A percentile compares a stretch with the other conserved stretches of the same genome.
Conservation (phyloP, 2,888 invertebrate species). For the Automeris io region DNA sequence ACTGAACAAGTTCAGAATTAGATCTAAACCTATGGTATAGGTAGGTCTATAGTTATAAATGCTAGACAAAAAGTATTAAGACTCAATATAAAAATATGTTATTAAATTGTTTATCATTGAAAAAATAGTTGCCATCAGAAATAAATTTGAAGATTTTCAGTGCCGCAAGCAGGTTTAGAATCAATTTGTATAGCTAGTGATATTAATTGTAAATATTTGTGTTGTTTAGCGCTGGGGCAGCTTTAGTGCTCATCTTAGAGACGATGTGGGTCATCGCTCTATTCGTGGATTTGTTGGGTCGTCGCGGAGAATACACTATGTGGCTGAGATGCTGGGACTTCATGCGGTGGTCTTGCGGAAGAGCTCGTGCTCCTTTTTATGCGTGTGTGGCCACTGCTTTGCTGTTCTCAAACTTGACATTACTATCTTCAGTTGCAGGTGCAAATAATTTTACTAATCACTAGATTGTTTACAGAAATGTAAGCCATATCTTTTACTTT, state of each 20-base stretch:
- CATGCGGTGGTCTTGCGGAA: conserved; percentile 63
- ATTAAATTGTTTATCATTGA: too few relatives aligned
- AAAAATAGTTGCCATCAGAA: too few relatives aligned
- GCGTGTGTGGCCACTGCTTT: conserved; percentile 66
- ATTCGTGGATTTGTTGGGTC: conserved; percentile 62
- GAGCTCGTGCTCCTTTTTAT: conserved; percentile 64
- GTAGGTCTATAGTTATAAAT: too few relatives aligned
- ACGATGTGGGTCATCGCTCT: conserved; percentile 70
- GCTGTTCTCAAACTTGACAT: conserved; percentile 57
- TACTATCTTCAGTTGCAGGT: conserved; percentile 58
- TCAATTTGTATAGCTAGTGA: too few relatives aligned
- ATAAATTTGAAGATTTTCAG: too few relatives aligned
- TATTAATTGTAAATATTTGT: too few relatives aligned
- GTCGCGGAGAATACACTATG: conserved; percentile 63
- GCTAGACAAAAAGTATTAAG: too few relatives aligned
- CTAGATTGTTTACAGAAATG: neutral
- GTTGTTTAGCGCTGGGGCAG: conserved; percentile 51
- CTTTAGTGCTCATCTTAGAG: conserved; percentile 55
- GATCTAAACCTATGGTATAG: too few relatives aligned
- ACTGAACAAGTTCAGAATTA: too few relatives aligned
- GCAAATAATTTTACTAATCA: conserved; percentile 1
- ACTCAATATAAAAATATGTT: too few relatives aligned
- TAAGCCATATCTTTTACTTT: too few relatives aligned
- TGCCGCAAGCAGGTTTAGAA: neutral
- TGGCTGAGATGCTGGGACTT: conserved; percentile 68